Evolutionary conservation across 53 echinoderm and acorn worm species (phyloP), one percentile per base, ranked within the genome.

Genomic region (Luidia sarsii): DNA sequence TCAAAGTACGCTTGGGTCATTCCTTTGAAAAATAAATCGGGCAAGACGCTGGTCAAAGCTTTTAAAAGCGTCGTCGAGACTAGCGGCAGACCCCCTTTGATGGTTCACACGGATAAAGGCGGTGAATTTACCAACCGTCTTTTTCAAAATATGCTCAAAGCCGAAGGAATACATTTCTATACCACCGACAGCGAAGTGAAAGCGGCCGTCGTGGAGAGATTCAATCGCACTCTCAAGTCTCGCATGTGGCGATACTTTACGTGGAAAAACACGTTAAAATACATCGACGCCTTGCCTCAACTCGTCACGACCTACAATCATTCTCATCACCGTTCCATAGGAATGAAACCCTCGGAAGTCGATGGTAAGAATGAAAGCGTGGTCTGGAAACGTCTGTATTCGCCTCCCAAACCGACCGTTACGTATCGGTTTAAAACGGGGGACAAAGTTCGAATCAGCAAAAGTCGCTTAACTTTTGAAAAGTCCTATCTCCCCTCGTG

Each of bases 91-190:
- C n/a, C 28, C 27, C 91, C 87, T 2, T 24, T 41, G n/a, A 83
- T 49, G 36, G 45, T 91, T n/a, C 80, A 84, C 33, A 70, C 67
- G 5, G 87, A 88, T 48, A 91, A 91, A 84, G 91, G 91, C 1
- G 32, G 54, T 4, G 91, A 91, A 65, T 88, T 91, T 67, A 52
- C 28, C 3, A 84, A 91, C 41, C 50, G 53, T 24, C 18, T 33
- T 0, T 67, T 88, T 28, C 82, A 88, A 46, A 21, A 45, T 0
- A 35, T 70, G 0, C 48, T 86, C 0, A 53, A 68, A 50, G 33
- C 50, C 0, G 50, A 84, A 57, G 53, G 45, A 3, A 88, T 91
- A 7, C 63, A 85, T 39, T 81, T 88, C 37, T 88, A 80, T 24
- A 85, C 88, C 1, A 88, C 88, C 30, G 39, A 92, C 36, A 85